Base-by-base conservation (phyloP, 2,113 vertebrate species). In the Pangasianodon hypophthalmus region DNA sequence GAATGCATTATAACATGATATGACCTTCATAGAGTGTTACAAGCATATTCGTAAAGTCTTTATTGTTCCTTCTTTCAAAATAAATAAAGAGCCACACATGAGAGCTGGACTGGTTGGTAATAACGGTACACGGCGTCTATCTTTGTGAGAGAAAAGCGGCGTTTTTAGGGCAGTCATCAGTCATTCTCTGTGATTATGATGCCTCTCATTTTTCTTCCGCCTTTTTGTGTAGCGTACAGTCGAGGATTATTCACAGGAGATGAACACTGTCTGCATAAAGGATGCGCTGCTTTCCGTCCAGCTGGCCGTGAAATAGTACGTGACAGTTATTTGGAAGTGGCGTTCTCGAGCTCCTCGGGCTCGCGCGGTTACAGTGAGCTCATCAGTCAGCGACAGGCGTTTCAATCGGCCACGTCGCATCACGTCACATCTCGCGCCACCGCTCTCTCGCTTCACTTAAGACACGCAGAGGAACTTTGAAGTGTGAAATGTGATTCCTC, bases 281-380 rank as follows among this genome's bases (percentile, higher is more conserved):
- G 81, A 89, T 71, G 87, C 48, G 9, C 67, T 62, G 75, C 81
- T 85, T 92, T 58, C 41, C 83, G 24, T 67, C 87, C 64, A 88
- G 87, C 87, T 84, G 83, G 73, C 87, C 89, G 85, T 92, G 92
- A 92, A 92, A 92, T 88, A 88, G 50, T 60, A 84, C 73, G 75
- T 73, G 90, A 90, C 90, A 77, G 58, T 84, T 81, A 89, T 88
- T 75, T 90, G 90, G 89, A 90, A 85, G 86, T 64, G 62, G 85
- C 32, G 69, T 75, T 64, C 77, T 32, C 4, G 32, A 48, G 89
- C 86, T 48, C 58, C 64, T 67, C 26, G 58, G 84, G 85, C 32
- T 77, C 24, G 58, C 58, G 10, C 73, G n/a, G 50, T 44, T 46
- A 64, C 56, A 44, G 79, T 62, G 88, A 90, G 62, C 67, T 90